These are phyloP conservation scores for Exocentrus adspersus DNA, from an alignment of 2,888 invertebrate genomes.

Conservation along the genomic window DNA sequence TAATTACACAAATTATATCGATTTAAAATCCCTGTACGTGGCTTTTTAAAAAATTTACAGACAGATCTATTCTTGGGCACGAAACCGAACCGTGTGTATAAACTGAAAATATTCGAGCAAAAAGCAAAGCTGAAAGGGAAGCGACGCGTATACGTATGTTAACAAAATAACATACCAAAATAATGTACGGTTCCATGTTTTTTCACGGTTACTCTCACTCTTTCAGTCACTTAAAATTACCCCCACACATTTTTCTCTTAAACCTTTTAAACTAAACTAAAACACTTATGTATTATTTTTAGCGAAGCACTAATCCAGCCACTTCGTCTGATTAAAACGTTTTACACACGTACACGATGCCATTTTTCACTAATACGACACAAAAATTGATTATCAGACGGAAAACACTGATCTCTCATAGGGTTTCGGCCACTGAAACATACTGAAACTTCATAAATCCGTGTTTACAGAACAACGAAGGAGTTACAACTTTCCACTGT, in stretches of 20 bases:
- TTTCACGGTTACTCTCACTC: slow-evolving; percentile 42
- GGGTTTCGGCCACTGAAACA: slow-evolving; percentile 42
- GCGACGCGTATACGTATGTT: not conserved
- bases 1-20: not conserved
- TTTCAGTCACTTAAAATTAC: not conserved
- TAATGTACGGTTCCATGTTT: slow-evolving; percentile 39
- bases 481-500: slow-evolving; percentile 53
- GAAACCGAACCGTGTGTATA: not conserved
- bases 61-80: slow-evolving; percentile 2
- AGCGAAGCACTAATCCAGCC: slow-evolving; percentile 8
- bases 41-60: slow-evolving; percentile 1
- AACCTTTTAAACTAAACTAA: not conserved
- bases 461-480: slow-evolving; percentile 53
- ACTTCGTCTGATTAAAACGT: slow-evolving; percentile 8
- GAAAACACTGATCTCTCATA: slow-evolving; percentile 37
- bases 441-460: slow-evolving; percentile 49
- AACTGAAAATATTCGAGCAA: slow-evolving; percentile 4
- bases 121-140: not conserved
- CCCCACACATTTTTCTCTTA: slow-evolving; percentile 6
- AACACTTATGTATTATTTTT: slow-evolving; percentile 8
- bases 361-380: slow-evolving; percentile 18
- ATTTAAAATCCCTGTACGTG: not conserved
- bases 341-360: slow-evolving; percentile 7
- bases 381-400: slow-evolving; percentile 28
- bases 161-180: no score